These are phyloP conservation scores for Terrapene triunguis DNA, from an alignment of 2,113 vertebrate genomes.

Conservation along the genomic window DNA sequence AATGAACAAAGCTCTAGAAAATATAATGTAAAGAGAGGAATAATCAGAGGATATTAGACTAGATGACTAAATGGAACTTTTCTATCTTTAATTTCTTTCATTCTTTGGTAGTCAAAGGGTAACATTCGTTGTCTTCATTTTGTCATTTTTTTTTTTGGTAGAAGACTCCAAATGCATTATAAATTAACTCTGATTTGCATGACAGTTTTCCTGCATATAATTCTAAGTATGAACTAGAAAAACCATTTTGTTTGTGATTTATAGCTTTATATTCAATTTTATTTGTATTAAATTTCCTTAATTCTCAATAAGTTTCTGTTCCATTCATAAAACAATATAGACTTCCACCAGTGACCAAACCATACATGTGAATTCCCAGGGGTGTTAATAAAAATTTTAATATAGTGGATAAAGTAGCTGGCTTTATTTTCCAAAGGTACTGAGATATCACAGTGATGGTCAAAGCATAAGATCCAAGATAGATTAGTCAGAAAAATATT, in stretches of 20 bases:
- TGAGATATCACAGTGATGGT: background rate
- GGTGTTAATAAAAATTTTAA: background rate
- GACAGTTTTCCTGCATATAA: conserved; percentile 20
- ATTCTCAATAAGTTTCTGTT: background rate
- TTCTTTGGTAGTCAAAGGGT: conserved; percentile 57
- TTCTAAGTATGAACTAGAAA: background rate
- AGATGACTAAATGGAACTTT: conserved; percentile 10
- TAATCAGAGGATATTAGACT: conserved; percentile 29
- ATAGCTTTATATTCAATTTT: background rate
- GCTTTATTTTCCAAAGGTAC: background rate
- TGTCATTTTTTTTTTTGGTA: conserved; percentile 53
- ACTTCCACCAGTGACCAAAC: background rate
- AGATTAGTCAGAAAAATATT: background rate
- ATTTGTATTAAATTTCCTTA: conserved; percentile 3
- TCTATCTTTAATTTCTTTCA: conserved; percentile 38
- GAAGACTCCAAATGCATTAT: conserved; percentile 65
- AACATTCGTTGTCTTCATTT: conserved; percentile 55
- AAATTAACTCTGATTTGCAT: conserved; percentile 60
- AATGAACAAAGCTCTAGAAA: conserved; percentile 50
- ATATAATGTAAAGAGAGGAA: conserved; percentile 55
- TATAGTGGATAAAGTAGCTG: background rate
- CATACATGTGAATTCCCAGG: background rate
- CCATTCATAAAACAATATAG: background rate
- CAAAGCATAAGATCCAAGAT: background rate
- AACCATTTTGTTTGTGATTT: background rate